Evolutionary conservation across 2,888 invertebrate species (phyloP).

Genomic region (Andrena marginata): DNA sequence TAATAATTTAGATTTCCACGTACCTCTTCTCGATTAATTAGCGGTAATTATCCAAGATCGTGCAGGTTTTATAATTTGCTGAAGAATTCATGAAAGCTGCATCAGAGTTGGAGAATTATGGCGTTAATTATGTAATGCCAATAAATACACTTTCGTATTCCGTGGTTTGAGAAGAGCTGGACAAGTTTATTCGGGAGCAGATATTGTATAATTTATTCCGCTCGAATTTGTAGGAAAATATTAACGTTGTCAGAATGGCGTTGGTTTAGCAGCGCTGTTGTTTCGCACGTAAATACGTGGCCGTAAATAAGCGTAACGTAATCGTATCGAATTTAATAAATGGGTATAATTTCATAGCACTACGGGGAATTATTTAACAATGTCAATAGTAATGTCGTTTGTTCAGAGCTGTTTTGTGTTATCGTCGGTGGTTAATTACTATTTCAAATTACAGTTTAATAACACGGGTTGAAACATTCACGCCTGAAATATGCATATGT

Average conservation of each 20-base stretch:
- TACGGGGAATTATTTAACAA: slow-evolving; percentile 6
- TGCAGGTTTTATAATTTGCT: neutral
- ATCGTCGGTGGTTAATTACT: slow-evolving; percentile 28
- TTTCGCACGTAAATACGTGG: neutral
- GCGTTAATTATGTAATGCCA: neutral
- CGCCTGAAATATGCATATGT: neutral
- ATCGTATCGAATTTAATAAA: slow-evolving; percentile 37
- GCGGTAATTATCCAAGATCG: neutral
- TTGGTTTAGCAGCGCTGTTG: neutral
- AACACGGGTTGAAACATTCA: slow-evolving; percentile 5
- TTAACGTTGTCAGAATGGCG: neutral
- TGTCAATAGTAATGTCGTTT: slow-evolving; percentile 19
- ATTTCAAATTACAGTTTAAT: slow-evolving; percentile 25
- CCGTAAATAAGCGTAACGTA: slow-evolving; percentile 10
- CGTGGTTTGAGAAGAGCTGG: neutral
- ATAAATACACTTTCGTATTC: neutral
- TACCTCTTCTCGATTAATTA: neutral
- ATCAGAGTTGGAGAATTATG: neutral
- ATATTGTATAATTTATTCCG: neutral
- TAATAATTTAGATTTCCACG: no score
- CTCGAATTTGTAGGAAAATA: neutral
- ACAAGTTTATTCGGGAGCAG: neutral
- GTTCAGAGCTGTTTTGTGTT: slow-evolving; percentile 15
- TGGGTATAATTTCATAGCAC: slow-evolving; percentile 1
- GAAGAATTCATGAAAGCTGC: neutral